phyloP scores from a whole-genome alignment of 2,888 invertebrate genomes.

The Autographa gamma region DNA sequence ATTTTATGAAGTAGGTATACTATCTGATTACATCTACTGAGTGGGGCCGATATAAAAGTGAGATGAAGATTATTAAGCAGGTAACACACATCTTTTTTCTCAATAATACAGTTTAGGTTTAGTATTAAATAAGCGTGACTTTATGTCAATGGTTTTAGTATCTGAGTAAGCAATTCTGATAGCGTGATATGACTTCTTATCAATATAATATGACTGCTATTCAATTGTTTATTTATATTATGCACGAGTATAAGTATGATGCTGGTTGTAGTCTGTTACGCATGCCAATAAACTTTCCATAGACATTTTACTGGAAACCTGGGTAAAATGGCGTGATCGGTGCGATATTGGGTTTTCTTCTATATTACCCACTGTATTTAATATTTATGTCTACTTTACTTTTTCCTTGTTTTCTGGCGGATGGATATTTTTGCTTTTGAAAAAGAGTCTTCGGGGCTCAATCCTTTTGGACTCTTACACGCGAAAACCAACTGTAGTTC shows the following conservation, averaged over 20 bases:
- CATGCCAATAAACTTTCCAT: not conserved
- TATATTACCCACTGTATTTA: too few relatives aligned
- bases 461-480: too few relatives aligned
- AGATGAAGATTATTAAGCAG: too few relatives aligned
- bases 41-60: too few relatives aligned
- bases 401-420: too few relatives aligned
- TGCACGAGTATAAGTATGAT: slow-evolving; percentile 2
- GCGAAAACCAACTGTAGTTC: too few relatives aligned
- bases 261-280: not conserved
- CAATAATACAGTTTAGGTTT: not conserved
- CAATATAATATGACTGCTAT: slow-evolving; percentile 13
- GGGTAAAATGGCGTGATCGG: not conserved
- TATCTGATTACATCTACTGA: too few relatives aligned
- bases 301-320: not conserved
- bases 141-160: not conserved
- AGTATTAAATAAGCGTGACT: not conserved
- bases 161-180: not conserved
- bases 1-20: too few relatives aligned
- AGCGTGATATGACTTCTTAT: slow-evolving; percentile 4
- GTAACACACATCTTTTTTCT: not conserved
- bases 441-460: too few relatives aligned
- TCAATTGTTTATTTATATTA: slow-evolving; percentile 7
- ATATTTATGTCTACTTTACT: too few relatives aligned
- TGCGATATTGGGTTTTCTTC: too few relatives aligned
- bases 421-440: too few relatives aligned